phyloP scores from a whole-genome alignment of 2,888 invertebrate genomes.

The Ectobius pallidus region DNA sequence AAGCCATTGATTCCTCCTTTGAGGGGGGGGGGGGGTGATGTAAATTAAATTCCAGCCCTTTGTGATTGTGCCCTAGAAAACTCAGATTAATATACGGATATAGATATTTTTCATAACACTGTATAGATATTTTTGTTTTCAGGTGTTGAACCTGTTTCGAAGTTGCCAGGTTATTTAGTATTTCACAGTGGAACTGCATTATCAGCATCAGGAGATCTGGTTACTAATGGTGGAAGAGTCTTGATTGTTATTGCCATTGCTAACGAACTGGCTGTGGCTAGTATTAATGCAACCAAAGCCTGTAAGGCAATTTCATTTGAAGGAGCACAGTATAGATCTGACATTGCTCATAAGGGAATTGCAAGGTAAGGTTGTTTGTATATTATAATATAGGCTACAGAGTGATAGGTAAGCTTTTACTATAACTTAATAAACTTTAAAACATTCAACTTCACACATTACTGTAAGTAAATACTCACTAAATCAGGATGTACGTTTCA shows the following conservation, averaged over 20 bases:
- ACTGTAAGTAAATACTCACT: no score
- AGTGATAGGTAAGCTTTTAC: no score
- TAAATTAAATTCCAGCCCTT: no score
- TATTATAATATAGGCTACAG: neutral
- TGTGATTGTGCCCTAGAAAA: no score
- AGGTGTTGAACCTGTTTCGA: constrained; percentile 61
- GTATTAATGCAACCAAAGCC: constrained; percentile 72
- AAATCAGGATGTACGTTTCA: no score
- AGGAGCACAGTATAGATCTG: constrained; percentile 84
- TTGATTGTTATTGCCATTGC: constrained; percentile 77
- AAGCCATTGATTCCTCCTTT: no score
- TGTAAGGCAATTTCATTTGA: constrained; percentile 80
- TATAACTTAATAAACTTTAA: no score
- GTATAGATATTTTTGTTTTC: no score
- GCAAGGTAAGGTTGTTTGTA: constrained; percentile 64
- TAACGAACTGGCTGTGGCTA: constrained; percentile 71
- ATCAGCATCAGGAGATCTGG: constrained; percentile 60
- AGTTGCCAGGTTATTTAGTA: constrained; percentile 63
- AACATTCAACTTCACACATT: no score
- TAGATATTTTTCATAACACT: no score
- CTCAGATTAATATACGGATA: no score
- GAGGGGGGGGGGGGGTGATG: no score
- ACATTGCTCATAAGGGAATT: constrained; percentile 89
- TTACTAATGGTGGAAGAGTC: constrained; percentile 91
- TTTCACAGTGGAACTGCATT: constrained; percentile 85